Evolutionary conservation across 2,797 vertebrate species (phyloP).

Genomic region (Melanotaenia maccullochi): DNA sequence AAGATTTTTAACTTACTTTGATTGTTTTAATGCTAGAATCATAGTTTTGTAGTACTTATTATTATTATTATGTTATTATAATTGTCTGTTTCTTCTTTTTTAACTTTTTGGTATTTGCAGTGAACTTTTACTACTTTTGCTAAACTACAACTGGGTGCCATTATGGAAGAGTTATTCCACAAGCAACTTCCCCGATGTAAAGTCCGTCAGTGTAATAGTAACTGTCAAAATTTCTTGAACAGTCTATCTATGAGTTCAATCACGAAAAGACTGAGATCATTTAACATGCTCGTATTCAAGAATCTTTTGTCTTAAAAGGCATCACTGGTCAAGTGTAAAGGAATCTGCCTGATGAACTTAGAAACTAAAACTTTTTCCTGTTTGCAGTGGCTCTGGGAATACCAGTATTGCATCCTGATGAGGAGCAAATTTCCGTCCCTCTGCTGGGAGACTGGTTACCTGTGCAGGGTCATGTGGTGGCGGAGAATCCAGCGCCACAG

Average conservation of each 20-base stretch:
- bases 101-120: background rate
- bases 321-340: background rate
- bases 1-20: no score
- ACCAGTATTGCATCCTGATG: conserved; percentile 2
- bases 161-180: no score
- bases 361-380: background rate
- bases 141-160: background rate
- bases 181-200: no score
- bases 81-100: background rate
- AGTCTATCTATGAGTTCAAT: background rate
- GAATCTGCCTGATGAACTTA: background rate
- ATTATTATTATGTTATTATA: no score
- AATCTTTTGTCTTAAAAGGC: background rate
- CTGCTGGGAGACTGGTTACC: conserved; percentile 56
- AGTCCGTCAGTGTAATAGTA: background rate
- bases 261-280: background rate
- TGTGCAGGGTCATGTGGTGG: conserved; percentile 57
- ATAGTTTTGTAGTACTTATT: no score
- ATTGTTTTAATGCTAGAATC: no score
- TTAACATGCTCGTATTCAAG: background rate
- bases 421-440: conserved; percentile 10
- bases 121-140: background rate
- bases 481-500: conserved; percentile 51
- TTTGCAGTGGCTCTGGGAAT: conserved; percentile 54
- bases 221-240: background rate